These are phyloP conservation scores for Lateolabrax maculatus DNA, from an alignment of 2,797 vertebrate genomes.

Conservation along the genomic window DNA sequence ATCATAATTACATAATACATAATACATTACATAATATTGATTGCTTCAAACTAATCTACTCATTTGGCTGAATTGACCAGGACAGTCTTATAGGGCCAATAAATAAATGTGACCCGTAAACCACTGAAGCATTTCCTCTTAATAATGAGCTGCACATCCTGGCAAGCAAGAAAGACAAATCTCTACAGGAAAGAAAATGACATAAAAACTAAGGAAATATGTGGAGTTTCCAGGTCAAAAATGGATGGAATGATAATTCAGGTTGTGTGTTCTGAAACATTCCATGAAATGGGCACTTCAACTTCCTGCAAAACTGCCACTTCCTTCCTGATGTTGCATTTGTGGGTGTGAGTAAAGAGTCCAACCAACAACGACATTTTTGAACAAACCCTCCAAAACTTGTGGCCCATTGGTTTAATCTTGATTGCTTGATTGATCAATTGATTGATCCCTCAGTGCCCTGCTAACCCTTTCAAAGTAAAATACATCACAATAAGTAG, in stretches of 20 bases:
- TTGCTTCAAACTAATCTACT: slow-evolving; percentile 4
- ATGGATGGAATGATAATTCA: neutral
- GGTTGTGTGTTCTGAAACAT: neutral
- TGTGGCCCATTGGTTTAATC: slow-evolving; percentile 2
- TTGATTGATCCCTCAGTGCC: neutral
- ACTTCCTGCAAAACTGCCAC: neutral
- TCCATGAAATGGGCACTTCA: neutral
- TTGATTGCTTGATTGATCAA: no score
- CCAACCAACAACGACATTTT: neutral
- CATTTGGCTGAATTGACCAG: slow-evolving; percentile 6
- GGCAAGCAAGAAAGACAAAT: neutral
- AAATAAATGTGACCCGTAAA: slow-evolving; percentile 11
- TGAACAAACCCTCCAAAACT: neutral
- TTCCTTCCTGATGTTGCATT: neutral
- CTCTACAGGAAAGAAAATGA: neutral
- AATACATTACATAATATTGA: slow-evolving; percentile 1
- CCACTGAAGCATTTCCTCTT: neutral
- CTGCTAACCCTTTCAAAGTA: neutral
- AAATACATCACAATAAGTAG: neutral
- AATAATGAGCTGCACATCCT: slow-evolving; percentile 4
- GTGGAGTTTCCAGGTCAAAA: neutral
- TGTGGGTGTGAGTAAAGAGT: neutral
- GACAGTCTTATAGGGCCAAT: neutral
- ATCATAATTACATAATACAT: slow-evolving; percentile 18
- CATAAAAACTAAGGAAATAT: neutral